Evolutionary conservation across 92 coral and sea anemone species (phyloP).

Genomic region (Epizoanthus rinbou): DNA sequence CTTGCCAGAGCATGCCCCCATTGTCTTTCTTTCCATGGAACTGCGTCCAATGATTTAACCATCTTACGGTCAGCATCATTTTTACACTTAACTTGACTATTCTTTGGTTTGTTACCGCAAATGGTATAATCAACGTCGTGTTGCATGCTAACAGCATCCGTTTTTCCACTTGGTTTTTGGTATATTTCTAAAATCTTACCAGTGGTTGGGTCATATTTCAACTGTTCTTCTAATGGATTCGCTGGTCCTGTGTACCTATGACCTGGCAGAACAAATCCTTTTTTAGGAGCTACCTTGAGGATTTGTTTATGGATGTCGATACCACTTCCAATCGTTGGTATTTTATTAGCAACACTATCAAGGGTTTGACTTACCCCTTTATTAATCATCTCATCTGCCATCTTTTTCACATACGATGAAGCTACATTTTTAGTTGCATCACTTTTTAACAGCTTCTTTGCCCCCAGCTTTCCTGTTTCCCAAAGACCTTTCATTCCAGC

Average conservation of each 20-base stretch:
- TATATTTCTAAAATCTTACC: conserved; percentile 16
- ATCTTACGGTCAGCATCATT: no score
- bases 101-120: neutral
- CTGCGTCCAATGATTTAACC: no score
- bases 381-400: neutral
- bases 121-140: conserved; percentile 48
- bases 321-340: neutral
- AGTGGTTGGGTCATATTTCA: neutral
- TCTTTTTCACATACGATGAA: neutral
- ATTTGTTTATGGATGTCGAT: neutral
- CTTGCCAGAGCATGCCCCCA: conserved; percentile 51
- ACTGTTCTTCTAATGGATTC: neutral
- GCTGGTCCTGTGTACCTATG: neutral
- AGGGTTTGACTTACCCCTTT: neutral
- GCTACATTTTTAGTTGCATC: no score
- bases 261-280: neutral
- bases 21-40: conserved; percentile 49
- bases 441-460: neutral
- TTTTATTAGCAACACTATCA: neutral
- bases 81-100: neutral
- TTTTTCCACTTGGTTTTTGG: conserved; percentile 41
- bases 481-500: neutral
- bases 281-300: neutral
- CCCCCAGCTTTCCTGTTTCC: neutral
- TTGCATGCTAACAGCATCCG: conserved; percentile 51